Evolutionary conservation across 2,113 vertebrate genomes (phyloP), one percentile per base, ranked within the genome.

Genomic region (Seriola quinqueradiata): DNA sequence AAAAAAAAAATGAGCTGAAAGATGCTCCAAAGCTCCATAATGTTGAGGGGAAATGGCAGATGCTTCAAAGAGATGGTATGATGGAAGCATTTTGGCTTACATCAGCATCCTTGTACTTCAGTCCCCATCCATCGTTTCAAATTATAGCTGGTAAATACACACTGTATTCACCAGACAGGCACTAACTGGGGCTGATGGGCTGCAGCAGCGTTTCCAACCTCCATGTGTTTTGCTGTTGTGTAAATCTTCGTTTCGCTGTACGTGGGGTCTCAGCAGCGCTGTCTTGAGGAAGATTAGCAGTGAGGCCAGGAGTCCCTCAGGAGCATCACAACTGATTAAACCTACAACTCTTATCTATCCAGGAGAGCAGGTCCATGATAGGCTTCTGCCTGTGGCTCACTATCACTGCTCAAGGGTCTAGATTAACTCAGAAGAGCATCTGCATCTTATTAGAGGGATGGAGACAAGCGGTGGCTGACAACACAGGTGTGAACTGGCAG

Each of bases 271-370:
- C 6, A 12, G 55, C 77, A 58, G 50, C 3, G n/a, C 70, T 61
- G 81, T 84, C 76, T 80, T 11, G 1, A 44, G 55, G 52, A 83
- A 83, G 82, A 89, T 84, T 86, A 84, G 75, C 14, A 1, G 55
- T 6, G 75, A 87, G 67, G 63, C 70, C 38, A 8, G 28, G 38
- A 66, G 59, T 81, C 80, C 79, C 82, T 19, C 0, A 32, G 61
- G 83, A 74, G 28, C 81, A 64, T 65, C 79, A 34, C 60, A 66
- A 57, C 83, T 85, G 85, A 92, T 89, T 90, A 92, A 90, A 90
- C 64, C 83, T 58, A 70, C 83, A 81, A 70, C 70, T 83, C 83
- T 84, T 84, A 81, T 88, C 83, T 79, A 57, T 79, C 50, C 54
- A 13, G 38, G 63, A 71, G 73, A 81, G 59, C 70, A 72, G 85